Evolutionary conservation across 2,797 vertebrate species (phyloP), one percentile per base, ranked within the genome.

Genomic region (Ataeniobius toweri): DNA sequence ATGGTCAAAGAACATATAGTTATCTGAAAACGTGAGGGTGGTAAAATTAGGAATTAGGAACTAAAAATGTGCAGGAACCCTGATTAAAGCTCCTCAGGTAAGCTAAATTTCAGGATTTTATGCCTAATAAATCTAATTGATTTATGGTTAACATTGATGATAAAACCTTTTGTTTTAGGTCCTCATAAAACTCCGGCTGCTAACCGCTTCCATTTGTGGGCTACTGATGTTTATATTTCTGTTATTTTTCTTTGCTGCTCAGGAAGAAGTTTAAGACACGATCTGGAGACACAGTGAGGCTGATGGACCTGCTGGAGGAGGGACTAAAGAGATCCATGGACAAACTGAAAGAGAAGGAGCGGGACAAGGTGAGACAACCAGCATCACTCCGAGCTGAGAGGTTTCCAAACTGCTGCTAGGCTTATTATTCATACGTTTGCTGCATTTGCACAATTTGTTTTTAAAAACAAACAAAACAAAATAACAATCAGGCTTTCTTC

Each of bases 221-320:
- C 50, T 1, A 18, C 50, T 2, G 44, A 44, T 46, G 2, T 48
- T 48, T 41, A 24, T 31, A 68, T 41, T 16, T 24, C 44, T 8
- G 28, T 26, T 31, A 12, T 71, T 28, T 28, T 28, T 63, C 5
- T 22, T 22, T 71, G 9, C 12, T 16, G 6, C 28, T 1, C 83
- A 99, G 98, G 94, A 99, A 99, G 92, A 99, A 99, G 94, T 99
- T 99, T 90, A 99, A 99, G 94, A 99, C 98, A 1, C 96, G 98
- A 12, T 98, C 98, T 0, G 98, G 98, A 36, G 98, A 99, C 86
- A 97, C 97, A 0, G 97, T 99, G 78, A 94, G 98, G 63, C 95
- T 99, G 59, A 95, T 97, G 80, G 98, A 99, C 81, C 95, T 99
- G 74, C 93, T 99, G 89, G 97, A 97, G 1, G 98, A 99, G 84